These are phyloP conservation scores for Calameuta idolon DNA, from an alignment of 2,888 invertebrate genomes.

Conservation along the genomic window DNA sequence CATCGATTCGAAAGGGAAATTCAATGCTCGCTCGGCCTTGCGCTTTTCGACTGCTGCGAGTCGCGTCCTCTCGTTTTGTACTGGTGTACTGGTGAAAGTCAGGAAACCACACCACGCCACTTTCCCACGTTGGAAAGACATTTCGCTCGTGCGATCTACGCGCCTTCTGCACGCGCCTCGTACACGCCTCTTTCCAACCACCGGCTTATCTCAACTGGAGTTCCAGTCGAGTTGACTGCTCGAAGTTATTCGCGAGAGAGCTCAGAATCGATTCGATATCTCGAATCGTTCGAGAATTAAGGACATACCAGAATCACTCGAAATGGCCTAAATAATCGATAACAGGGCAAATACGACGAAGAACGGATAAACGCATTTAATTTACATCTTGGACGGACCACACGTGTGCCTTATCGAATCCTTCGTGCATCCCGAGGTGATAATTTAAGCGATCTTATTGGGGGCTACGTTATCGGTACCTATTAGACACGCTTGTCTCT, in stretches of 20 bases:
- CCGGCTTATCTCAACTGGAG: background rate
- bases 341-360: background rate
- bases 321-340: background rate
- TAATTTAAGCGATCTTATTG: slow-evolving; percentile 53
- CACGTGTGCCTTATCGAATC: slow-evolving; percentile 28
- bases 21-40: background rate
- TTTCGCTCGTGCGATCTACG: background rate
- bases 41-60: background rate
- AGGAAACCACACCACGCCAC: background rate
- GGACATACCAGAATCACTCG: background rate
- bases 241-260: background rate
- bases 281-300: background rate
- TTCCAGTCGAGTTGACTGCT: background rate
- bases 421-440: slow-evolving; percentile 32
- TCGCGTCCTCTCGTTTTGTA: background rate
- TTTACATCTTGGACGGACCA: slow-evolving; percentile 51
- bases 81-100: background rate
- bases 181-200: background rate
- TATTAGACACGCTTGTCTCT: slow-evolving; percentile 56
- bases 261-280: background rate
- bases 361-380: background rate
- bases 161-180: background rate
- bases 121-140: background rate
- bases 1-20: background rate
- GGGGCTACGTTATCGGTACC: slow-evolving; percentile 55